Percentiles rank a stretch among this genome's conserved stretches.
Evolutionary conservation across 2,888 invertebrate genomes (phyloP).

Genomic region (Lacanobia wlatinum): DNA sequence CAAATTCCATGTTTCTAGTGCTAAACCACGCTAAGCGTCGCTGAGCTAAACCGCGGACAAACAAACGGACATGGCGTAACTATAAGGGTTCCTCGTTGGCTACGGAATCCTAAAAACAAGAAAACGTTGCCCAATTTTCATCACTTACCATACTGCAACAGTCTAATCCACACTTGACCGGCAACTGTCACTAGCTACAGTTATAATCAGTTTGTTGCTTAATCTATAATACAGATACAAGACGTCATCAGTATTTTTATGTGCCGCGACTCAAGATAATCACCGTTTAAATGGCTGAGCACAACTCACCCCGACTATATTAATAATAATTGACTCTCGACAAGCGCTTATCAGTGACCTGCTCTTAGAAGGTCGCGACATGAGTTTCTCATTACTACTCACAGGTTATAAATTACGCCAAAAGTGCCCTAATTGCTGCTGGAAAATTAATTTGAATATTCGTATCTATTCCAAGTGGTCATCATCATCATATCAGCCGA

Average conservation of each 20-base stretch:
- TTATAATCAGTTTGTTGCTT: constrained; percentile 12
- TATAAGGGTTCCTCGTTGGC: no score
- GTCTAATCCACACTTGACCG: background rate
- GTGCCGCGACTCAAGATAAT: constrained; percentile 28
- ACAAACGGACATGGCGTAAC: no score
- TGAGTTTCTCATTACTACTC: constrained; percentile 27
- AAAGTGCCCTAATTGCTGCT: constrained; percentile 4
- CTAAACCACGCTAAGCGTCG: no score
- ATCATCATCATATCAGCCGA: no score
- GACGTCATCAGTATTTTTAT: constrained; percentile 17
- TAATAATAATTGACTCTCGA: constrained; percentile 36
- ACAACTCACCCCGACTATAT: constrained; percentile 19
- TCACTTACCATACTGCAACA: background rate
- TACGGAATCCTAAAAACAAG: no score
- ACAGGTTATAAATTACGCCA: constrained; percentile 22
- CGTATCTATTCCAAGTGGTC: background rate
- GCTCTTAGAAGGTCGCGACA: constrained; percentile 18
- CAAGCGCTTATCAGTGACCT: constrained; percentile 39
- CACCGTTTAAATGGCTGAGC: constrained; percentile 2
- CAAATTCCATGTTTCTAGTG: no score
- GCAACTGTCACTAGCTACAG: background rate
- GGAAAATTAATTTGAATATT: background rate
- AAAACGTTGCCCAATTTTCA: no score
- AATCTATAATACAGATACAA: background rate
- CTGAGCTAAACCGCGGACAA: no score